phyloP scores from a whole-genome alignment of 2,797 vertebrate genomes.

The Podarcis siculus region DNA sequence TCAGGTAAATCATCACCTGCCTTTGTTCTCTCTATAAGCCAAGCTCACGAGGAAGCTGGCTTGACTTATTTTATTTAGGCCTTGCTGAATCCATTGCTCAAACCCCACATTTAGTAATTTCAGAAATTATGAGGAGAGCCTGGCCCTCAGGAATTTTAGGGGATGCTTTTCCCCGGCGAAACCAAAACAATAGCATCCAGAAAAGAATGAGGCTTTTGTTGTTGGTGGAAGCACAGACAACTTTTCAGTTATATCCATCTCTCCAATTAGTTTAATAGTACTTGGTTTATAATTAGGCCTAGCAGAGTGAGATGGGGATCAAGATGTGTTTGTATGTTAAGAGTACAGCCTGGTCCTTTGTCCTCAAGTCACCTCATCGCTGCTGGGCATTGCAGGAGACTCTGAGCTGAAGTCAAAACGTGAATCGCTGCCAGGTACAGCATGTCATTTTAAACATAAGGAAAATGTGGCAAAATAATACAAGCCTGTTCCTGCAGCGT shows the following conservation, averaged over 20 bases:
- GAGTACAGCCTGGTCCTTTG: constrained; percentile 42
- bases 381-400: constrained; percentile 52
- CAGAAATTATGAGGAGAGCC: too few relatives aligned
- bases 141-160: too few relatives aligned
- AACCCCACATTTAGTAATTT: too few relatives aligned
- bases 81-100: too few relatives aligned
- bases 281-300: background rate
- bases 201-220: background rate
- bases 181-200: background rate
- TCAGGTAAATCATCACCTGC: too few relatives aligned
- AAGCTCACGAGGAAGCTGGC: too few relatives aligned
- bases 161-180: too few relatives aligned
- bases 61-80: too few relatives aligned
- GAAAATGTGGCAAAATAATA: constrained; percentile 54
- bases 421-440: constrained; percentile 61
- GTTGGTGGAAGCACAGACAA: background rate
- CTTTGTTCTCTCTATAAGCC: too few relatives aligned
- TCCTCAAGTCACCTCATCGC: constrained; percentile 64
- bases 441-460: constrained; percentile 60
- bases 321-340: background rate
- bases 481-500: constrained; percentile 60
- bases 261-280: background rate
- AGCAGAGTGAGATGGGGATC: background rate
- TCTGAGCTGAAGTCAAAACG: constrained; percentile 57
- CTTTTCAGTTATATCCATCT: background rate